Base-by-base conservation (phyloP, 1,140 invertebrate species). In the Chelonus insularis region DNA sequence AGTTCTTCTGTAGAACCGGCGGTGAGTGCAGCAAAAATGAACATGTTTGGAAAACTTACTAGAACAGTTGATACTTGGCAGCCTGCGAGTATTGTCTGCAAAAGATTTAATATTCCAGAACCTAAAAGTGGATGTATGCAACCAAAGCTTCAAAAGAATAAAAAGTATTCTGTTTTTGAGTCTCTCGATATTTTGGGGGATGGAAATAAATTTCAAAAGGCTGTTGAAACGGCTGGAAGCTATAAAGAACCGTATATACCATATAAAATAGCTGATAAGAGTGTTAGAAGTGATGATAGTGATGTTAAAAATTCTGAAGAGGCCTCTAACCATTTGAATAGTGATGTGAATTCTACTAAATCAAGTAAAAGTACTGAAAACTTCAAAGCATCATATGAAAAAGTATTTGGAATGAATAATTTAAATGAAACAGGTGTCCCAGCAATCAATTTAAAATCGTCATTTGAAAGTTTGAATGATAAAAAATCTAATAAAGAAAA, bases 81-180 rank as follows among this genome's bases (percentile, higher is more conserved):
- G 68, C 97, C 97, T 1, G 86, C 89, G 54, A 83, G 87, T 54
- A 71, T 97, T 11, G 81, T 99, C 0, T 98, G 94, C 72, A 94
- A 94, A 72, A 83, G 96, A 37, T 98, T 98, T 72, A 99, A 99
- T 76, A 89, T 99, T 7, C 91, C 95, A 0, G 91, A 97, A 80
- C 94, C 95, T 0, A 89, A 86, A 41, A 81, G 77, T 1, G 82
- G 81, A 47, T 86, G 84, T 63, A 74, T 76, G 4, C 70, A 75
- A 43, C 60, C 74, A 1, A 72, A 81, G 23, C 72, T 81, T 62
- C 81, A 87, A 64, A 84, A 86, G 58, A 84, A 86, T 75, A 76
- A 81, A 0, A 89, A 87, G 48, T 89, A 88, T 70, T 92, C 91
- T 0, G 84, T 92, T 18, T 93, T 92, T 66, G 89, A 91, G 67